Conservation (phyloP, 2,113 vertebrate genomes). For the Probosciger aterrimus region DNA sequence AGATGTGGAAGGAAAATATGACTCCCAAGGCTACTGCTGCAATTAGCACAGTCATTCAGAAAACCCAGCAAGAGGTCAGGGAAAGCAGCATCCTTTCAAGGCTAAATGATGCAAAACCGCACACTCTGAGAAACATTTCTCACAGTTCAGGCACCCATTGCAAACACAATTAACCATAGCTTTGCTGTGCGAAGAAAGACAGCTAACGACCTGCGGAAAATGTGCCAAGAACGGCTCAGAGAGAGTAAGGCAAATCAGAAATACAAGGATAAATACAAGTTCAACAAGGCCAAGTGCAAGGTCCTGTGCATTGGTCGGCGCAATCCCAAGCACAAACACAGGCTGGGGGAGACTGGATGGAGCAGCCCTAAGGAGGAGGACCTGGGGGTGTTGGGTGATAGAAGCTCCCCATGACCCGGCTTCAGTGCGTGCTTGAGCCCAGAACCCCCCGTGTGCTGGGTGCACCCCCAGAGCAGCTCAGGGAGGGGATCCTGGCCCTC, state of each 20-base stretch:
- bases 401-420: background rate
- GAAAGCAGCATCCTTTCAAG: conserved; percentile 35
- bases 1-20: conserved; percentile 17
- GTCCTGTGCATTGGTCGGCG: background rate
- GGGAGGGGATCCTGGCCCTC: background rate
- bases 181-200: background rate
- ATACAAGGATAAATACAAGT: background rate
- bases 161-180: background rate
- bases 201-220: background rate
- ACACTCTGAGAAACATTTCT: conserved; percentile 22
- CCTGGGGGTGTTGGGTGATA: background rate
- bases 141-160: conserved; percentile 18
- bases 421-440: background rate
- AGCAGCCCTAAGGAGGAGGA: background rate
- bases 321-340: background rate
- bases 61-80: conserved; percentile 5
- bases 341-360: background rate
- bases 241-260: background rate
- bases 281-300: background rate
- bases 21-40: conserved; percentile 15
- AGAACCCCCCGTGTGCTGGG: background rate
- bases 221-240: background rate
- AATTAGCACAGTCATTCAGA: background rate
- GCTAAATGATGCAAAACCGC: background rate
- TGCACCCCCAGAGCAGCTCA: background rate